Base-by-base conservation (phyloP, 2,888 invertebrate genomes). In the Lepidocyrtoides sp. region DNA sequence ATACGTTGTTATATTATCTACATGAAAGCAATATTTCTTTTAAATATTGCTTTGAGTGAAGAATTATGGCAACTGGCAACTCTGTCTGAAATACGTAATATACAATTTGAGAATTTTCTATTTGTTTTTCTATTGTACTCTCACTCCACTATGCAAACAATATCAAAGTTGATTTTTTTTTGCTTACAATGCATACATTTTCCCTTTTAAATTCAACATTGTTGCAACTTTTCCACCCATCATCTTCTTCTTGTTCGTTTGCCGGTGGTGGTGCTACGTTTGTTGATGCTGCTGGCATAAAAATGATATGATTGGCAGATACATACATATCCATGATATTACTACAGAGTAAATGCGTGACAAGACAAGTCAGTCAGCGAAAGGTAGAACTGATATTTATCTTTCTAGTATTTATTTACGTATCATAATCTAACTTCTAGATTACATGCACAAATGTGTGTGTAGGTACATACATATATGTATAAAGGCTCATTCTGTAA, bases 261-360 rank as follows among this genome's bases (percentile, higher is more conserved):
- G 75, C 75, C 44, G 44, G 44, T 29, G 60, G 29, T 82, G 60
- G 36, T 57, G 36, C 29, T 14, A 29, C n/a, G n/a, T 5, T n/a
- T 69, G 32, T 17, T 23, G 5, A n/a, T 41, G 85, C 75, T 88
- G 75, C 88, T 54, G 81, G 88, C 81, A 69, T 17, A 84, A 86
- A 87, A 88, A 79, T 32, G n/a, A 81, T 79, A 79, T 88, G 81
- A 88, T 88, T 88, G 88, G 88, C 81, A 88, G 66, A n/a, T n/a
- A n/a, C n/a, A 88, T 81, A 88, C 69, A 75, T 81, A 60, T 87
- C 41, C 60, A 86, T n/a, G n/a, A n/a, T n/a, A n/a, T n/a, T 57
- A 75, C 75, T 51, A 88, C 20, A n/a, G 17, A 17, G 51, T 88
- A 88, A n/a, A n/a, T n/a, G n/a, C 87, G 87, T 88, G 87, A 88